Conservation (phyloP, 1,140 invertebrate genomes). For the Sinonovacula constricta region DNA sequence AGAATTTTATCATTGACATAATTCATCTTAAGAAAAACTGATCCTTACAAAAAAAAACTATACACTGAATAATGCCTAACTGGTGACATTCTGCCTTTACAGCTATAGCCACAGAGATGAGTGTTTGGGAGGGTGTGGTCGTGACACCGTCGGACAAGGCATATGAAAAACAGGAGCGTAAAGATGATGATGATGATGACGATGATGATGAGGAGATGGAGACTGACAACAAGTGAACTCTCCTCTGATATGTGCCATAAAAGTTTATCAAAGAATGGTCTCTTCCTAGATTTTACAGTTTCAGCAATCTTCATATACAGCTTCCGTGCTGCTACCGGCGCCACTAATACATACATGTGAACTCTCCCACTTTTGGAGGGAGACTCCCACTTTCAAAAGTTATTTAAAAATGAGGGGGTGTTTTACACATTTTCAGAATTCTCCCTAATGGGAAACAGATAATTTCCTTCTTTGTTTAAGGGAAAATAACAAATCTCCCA, state of each 20-base stretch:
- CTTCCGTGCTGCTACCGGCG: background rate
- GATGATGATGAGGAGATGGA: slow-evolving; percentile 67
- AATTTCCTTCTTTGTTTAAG: no score
- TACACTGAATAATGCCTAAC: no score
- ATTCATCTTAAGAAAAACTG: no score
- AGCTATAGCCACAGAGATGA: slow-evolving; percentile 86
- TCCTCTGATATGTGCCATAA: background rate
- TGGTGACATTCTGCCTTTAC: no score
- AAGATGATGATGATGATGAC: slow-evolving; percentile 69
- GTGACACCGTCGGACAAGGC: slow-evolving; percentile 94
- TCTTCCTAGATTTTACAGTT: background rate
- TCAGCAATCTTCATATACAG: background rate
- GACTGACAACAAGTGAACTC: slow-evolving; percentile 78
- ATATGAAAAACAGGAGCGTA: slow-evolving; percentile 81
- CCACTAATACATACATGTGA: background rate
- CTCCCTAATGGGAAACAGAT: no score
- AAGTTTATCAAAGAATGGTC: background rate
- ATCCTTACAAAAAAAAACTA: no score
- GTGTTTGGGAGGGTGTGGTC: slow-evolving; percentile 96
- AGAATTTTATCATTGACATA: no score
- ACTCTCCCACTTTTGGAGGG: no score
- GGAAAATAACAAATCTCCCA: no score
- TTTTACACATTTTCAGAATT: no score
- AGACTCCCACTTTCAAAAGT: no score
- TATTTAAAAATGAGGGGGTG: no score